phyloP scores from a whole-genome alignment of 2,797 vertebrate species.

The Gallinago stenura region DNA sequence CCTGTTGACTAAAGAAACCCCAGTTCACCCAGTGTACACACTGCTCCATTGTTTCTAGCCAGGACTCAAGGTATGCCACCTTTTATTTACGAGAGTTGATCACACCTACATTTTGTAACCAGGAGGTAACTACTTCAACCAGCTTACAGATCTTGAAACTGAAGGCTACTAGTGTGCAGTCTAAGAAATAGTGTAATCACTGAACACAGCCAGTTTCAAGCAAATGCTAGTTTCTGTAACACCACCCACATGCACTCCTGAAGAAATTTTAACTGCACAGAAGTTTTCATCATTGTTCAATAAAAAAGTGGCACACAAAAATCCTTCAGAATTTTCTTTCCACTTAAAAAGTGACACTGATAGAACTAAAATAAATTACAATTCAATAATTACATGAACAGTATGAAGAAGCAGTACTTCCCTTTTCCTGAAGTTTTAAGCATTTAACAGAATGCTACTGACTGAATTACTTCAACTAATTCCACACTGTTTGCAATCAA shows the following conservation, averaged over 20 bases:
- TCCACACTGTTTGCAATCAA: neutral
- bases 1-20: neutral
- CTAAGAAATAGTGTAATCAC: neutral
- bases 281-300: neutral
- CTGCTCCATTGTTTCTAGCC: neutral
- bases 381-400: neutral
- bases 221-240: neutral
- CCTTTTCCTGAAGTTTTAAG: neutral
- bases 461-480: neutral
- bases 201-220: neutral
- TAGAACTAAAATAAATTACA: neutral
- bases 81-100: neutral
- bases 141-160: neutral
- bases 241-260: neutral
- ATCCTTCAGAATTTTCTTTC: neutral
- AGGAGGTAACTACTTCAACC: neutral
- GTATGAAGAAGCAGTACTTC: neutral
- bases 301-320: neutral
- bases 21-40: neutral
- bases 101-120: neutral
- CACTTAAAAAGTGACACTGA: neutral
- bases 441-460: neutral
- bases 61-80: neutral
- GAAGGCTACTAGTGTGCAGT: neutral
- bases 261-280: slow-evolving; percentile 2